Evolutionary conservation across 1,140 invertebrate species (phyloP).

Genomic region (Trichoplusia ni): DNA sequence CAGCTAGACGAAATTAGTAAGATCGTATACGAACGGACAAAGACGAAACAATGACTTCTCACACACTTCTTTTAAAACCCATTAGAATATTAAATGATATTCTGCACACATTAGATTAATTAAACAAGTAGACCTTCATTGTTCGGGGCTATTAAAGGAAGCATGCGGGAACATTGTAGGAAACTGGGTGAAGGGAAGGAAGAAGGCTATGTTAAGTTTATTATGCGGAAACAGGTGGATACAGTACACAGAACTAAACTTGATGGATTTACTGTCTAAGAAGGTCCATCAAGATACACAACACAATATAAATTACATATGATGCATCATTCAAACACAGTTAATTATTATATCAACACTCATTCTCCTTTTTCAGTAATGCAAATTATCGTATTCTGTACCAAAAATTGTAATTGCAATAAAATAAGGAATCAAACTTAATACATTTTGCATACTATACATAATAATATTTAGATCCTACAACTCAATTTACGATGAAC

Average conservation of each 20-base stretch:
- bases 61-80: conserved; percentile 81
- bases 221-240: neutral
- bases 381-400: conserved; percentile 18
- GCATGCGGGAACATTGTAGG: conserved; percentile 70
- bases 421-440: conserved; percentile 5
- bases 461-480: conserved; percentile 1
- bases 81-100: conserved; percentile 70
- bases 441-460: neutral
- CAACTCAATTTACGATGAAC: neutral
- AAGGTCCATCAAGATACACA: conserved; percentile 15
- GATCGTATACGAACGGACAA: conserved; percentile 38
- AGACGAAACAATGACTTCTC: conserved; percentile 46
- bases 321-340: conserved; percentile 9
- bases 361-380: conserved; percentile 19
- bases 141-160: conserved; percentile 78
- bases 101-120: conserved; percentile 76
- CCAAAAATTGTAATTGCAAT: conserved; percentile 8
- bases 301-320: conserved; percentile 3
- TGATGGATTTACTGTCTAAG: conserved; percentile 4
- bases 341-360: neutral
- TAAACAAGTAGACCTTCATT: conserved; percentile 45
- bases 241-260: neutral
- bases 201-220: conserved; percentile 1
- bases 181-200: conserved; percentile 44
- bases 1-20: conserved; percentile 37